Base-by-base conservation (phyloP, 1,140 invertebrate species). In the Zeugodacus cucurbitae region DNA sequence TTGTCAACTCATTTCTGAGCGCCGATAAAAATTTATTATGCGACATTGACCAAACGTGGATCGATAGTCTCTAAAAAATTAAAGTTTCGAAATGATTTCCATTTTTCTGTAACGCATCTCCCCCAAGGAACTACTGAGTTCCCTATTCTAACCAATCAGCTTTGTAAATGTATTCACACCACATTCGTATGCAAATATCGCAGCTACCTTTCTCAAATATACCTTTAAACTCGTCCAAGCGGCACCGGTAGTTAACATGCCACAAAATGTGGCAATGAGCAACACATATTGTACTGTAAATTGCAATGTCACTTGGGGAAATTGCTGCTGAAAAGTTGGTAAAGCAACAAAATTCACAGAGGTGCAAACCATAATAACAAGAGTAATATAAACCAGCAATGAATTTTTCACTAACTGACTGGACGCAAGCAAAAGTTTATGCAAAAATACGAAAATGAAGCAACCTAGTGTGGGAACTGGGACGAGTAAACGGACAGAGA, bases 241-340 rank as follows among this genome's bases (percentile, higher is more conserved):
- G n/a, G 17, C 62, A 32, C 29, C 62, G 11, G 2, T 34, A 32
- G 62, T 26, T 67, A 67, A 67, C 62, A 34, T 17, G 29, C 62
- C 62, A 67, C 62, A 67, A 67, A 67, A 26, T 67, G n/a, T 34
- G 29, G 62, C 62, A 67, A 17, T 67, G 29, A 11, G 14, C 11
- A 29, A 67, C 62, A 67, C 29, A 67, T 67, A 67, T 67, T 67
- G 62, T 17, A 14, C 4, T 32, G 2, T 17, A 67, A 67, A 67
- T 67, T 67, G 62, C 29, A 67, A 29, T 67, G 62, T 67, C 62
- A 3, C 62, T 67, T 67, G 26, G 62, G 29, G 62, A 67, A 67
- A 67, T 67, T 67, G 62, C 62, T 67, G 62, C 29, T 67, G 62
- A 67, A 67, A 67, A 67, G 62, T 67, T 67, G 62, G 29, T 11